phyloP scores from a whole-genome alignment of 2,888 invertebrate genomes.

The Phortica magna region DNA sequence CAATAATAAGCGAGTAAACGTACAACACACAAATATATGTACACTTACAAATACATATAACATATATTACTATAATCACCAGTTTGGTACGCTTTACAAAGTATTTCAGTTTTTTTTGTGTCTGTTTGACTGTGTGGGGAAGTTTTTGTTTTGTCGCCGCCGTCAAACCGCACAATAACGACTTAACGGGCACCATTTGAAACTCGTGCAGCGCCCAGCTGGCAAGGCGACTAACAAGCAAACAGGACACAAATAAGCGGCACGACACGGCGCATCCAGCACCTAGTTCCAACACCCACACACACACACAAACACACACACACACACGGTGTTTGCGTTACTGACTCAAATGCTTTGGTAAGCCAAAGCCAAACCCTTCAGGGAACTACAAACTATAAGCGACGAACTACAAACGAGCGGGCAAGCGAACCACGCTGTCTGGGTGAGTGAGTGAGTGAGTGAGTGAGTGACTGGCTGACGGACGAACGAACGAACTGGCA shows the following conservation, averaged over 20 bases:
- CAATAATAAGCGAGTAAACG: too few species aligned
- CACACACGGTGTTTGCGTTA: conserved; percentile 3
- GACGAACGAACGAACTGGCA: background rate
- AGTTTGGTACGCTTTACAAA: too few species aligned
- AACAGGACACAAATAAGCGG: background rate
- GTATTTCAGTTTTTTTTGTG: too few species aligned
- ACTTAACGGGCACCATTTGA: background rate
- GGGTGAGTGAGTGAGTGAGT: background rate
- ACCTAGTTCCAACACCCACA: background rate
- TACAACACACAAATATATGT: too few species aligned
- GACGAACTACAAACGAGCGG: background rate
- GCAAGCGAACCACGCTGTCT: background rate
- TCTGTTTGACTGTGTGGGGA: too few species aligned
- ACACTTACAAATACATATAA: too few species aligned
- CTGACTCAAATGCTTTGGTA: conserved; percentile 47
- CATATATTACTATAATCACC: too few species aligned
- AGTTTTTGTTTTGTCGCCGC: too few species aligned
- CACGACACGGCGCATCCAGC: background rate
- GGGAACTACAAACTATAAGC: conserved; percentile 30
- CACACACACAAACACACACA: background rate
- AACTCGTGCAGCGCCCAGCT: background rate
- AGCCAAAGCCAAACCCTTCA: conserved; percentile 65
- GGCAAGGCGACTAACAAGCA: background rate
- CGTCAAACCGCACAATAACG: too few species aligned
- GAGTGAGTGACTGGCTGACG: background rate